A percentile compares a stretch with the other conserved stretches of the same genome.
These are phyloP conservation scores for Aleiodes sp. DNA, from an alignment of 1,140 invertebrate genomes.

Conservation along the genomic window DNA sequence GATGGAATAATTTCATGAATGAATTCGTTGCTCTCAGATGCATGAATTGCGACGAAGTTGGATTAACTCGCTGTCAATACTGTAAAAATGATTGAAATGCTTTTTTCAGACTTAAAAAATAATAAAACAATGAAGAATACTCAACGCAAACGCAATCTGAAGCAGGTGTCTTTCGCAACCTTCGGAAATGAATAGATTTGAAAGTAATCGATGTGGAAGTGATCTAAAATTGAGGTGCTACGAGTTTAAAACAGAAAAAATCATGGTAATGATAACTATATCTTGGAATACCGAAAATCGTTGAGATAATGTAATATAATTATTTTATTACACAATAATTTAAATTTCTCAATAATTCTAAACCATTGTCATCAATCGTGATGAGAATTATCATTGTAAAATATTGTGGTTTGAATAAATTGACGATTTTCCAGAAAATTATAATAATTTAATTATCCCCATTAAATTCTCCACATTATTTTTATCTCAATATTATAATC, in stretches of 20 bases:
- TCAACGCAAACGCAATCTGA: too few relatives aligned
- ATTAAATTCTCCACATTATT: too few relatives aligned
- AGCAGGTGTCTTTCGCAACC: too few relatives aligned
- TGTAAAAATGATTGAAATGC: slow-evolving; percentile 38
- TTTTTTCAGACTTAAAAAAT: neutral
- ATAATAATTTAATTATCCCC: too few relatives aligned
- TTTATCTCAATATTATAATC: too few relatives aligned
- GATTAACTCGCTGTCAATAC: slow-evolving; percentile 85
- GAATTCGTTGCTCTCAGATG: slow-evolving; percentile 95
- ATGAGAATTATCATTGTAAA: neutral
- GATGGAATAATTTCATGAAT: slow-evolving; percentile 91
- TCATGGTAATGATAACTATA: neutral
- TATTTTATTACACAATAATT: neutral
- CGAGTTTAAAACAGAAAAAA: neutral
- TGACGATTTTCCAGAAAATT: too few relatives aligned
- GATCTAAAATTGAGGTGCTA: slow-evolving; percentile 29
- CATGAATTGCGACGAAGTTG: slow-evolving; percentile 95
- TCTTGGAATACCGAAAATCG: neutral
- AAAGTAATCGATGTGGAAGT: neutral
- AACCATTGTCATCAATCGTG: neutral
- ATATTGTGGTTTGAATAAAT: slow-evolving; percentile 14
- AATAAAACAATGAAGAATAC: neutral
- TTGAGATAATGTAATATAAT: neutral
- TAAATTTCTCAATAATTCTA: neutral
- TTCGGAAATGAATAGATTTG: neutral